A percentile compares a stretch with the other conserved stretches of the same genome.
Evolutionary conservation across 1,140 invertebrate species (phyloP).

Genomic region (Diprion similis): DNA sequence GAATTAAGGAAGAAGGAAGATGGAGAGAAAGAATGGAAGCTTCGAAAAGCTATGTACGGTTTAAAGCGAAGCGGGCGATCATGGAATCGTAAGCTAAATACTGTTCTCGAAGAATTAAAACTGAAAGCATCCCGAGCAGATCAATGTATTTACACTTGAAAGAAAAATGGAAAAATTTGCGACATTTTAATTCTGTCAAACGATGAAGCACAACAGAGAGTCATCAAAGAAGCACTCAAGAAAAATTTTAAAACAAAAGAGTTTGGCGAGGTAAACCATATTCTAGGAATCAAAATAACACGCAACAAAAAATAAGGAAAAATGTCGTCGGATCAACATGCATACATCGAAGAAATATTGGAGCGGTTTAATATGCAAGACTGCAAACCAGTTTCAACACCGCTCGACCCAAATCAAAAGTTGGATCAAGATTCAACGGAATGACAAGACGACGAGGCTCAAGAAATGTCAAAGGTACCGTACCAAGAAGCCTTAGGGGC

Average conservation of each 20-base stretch:
- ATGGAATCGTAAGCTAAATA: neutral
- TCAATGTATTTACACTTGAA: conserved; percentile 10
- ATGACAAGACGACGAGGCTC: conserved; percentile 18
- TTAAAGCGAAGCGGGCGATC: neutral
- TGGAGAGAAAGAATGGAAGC: neutral
- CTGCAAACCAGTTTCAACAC: conserved; percentile 31
- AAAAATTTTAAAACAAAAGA: conserved; percentile 37
- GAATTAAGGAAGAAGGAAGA: conserved; percentile 17
- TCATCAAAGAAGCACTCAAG: conserved; percentile 28
- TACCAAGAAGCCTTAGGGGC: conserved; percentile 44
- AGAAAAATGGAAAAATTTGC: conserved; percentile 34
- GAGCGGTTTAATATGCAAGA: conserved; percentile 38
- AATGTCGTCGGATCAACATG: conserved; percentile 28
- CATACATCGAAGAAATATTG: conserved; percentile 35
- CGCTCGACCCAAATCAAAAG: conserved; percentile 34
- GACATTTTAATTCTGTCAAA: conserved; percentile 46
- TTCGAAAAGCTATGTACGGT: conserved; percentile 6
- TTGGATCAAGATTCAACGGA: conserved; percentile 31
- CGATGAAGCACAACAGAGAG: conserved; percentile 15
- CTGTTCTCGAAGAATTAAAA: neutral
- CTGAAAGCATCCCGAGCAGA: neutral
- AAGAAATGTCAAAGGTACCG: conserved; percentile 29
- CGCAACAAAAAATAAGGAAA: conserved; percentile 24
- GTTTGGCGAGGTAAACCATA: conserved; percentile 31
- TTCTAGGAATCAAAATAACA: conserved; percentile 34